These are phyloP conservation scores for Argyrosomus japonicus DNA, from an alignment of 2,113 vertebrate genomes.

Conservation along the genomic window DNA sequence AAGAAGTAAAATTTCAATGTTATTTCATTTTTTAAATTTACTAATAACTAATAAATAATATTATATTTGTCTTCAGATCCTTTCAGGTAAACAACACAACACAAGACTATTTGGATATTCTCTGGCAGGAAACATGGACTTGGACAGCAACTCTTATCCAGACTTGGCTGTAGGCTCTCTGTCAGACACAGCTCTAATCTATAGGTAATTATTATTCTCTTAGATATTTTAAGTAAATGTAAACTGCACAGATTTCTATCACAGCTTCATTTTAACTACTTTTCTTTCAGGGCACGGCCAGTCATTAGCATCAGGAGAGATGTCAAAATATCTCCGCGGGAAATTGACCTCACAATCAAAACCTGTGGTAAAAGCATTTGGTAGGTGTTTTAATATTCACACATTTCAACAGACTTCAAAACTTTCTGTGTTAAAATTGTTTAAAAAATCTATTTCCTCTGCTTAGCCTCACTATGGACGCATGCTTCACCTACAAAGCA, in stretches of 20 bases:
- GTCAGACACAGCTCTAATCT: slow-evolving; percentile 92
- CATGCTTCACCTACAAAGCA: slow-evolving; percentile 92
- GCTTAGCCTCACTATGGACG: slow-evolving; percentile 89
- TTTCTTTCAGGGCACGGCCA: slow-evolving; percentile 87
- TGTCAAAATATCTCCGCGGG: slow-evolving; percentile 87
- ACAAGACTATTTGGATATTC: slow-evolving; percentile 93
- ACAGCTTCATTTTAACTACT: slow-evolving; percentile 17
- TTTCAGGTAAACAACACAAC: slow-evolving; percentile 85
- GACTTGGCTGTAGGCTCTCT: slow-evolving; percentile 95
- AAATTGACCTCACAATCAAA: slow-evolving; percentile 82
- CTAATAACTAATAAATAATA: neutral
- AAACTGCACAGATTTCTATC: slow-evolving; percentile 6
- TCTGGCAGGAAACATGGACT: slow-evolving; percentile 95
- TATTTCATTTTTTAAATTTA: neutral
- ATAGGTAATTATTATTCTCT: slow-evolving; percentile 83
- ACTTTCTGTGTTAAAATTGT: neutral
- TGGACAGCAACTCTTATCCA: slow-evolving; percentile 94
- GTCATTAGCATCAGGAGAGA: slow-evolving; percentile 90
- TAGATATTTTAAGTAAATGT: neutral
- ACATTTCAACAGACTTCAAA: slow-evolving; percentile 17
- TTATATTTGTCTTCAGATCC: slow-evolving; percentile 81
- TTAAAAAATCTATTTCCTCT: slow-evolving; percentile 39
- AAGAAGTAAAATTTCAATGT: neutral
- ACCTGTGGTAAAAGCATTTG: slow-evolving; percentile 87
- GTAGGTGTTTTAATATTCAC: slow-evolving; percentile 75